A percentile compares a stretch with the other conserved stretches of the same genome.
Conservation (phyloP, 2,113 vertebrate species). For the Xiphophorus couchianus region DNA sequence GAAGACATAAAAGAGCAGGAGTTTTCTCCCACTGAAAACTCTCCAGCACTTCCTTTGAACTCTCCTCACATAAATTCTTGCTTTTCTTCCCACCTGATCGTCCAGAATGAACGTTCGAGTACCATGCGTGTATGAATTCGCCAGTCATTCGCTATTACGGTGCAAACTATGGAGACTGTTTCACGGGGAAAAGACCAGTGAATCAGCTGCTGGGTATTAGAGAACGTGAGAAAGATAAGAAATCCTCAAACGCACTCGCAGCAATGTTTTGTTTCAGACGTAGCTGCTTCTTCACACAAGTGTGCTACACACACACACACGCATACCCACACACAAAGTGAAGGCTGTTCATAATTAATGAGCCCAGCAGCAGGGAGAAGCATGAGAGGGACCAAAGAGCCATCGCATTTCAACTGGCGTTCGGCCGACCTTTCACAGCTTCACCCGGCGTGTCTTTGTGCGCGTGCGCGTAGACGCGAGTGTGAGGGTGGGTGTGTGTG, state of each 20-base stretch:
- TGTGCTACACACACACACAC: neutral
- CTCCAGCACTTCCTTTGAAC: conserved; percentile 33
- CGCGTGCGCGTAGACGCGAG: conserved; percentile 5
- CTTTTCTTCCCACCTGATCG: conserved; percentile 16
- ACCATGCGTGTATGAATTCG: neutral
- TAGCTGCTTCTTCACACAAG: neutral
- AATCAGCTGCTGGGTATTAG: conserved; percentile 36
- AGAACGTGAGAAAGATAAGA: conserved; percentile 27
- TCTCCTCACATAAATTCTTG: conserved; percentile 21
- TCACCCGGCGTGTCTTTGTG: conserved; percentile 17
- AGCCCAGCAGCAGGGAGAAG: conserved; percentile 53
- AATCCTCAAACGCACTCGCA: conserved; percentile 1
- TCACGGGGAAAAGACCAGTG: conserved; percentile 8
- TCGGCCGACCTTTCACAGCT: conserved; percentile 61
- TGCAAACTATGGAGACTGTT: conserved; percentile 13
- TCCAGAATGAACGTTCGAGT: neutral
- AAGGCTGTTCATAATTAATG: conserved; percentile 72
- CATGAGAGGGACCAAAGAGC: conserved; percentile 51
- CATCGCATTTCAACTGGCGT: conserved; percentile 53
- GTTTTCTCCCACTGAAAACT: conserved; percentile 18
- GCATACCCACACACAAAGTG: conserved; percentile 13
- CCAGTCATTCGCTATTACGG: conserved; percentile 2
- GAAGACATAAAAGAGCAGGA: conserved; percentile 15
- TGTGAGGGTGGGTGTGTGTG: conserved; percentile 19
- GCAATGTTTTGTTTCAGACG: neutral